Conservation (phyloP, 1,140 invertebrate genomes). For the Heliconius congener region DNA sequence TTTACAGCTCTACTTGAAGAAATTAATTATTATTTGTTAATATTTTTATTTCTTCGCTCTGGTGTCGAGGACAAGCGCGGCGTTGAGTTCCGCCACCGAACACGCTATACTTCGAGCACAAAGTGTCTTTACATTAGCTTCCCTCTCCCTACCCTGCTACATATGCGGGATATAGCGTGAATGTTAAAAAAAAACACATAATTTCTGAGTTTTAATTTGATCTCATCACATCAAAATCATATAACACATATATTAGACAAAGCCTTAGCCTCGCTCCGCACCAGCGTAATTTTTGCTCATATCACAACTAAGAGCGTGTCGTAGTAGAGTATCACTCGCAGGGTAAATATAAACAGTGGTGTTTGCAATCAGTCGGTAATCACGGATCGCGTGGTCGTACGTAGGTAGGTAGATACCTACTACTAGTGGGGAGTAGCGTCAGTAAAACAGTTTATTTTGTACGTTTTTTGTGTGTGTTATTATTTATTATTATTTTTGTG, state of each 20-base stretch:
- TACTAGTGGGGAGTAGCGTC: constrained; percentile 24
- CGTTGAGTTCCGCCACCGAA: no score
- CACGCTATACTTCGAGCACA: no score
- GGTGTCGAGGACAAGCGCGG: no score
- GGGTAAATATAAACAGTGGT: constrained; percentile 46
- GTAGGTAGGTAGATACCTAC: constrained; percentile 19
- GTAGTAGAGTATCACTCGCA: constrained; percentile 28
- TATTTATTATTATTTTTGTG: background rate
- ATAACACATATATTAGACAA: constrained; percentile 9
- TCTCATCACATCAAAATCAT: background rate
- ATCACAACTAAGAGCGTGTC: constrained; percentile 27
- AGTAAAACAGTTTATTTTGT: constrained; percentile 28
- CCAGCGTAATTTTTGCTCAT: constrained; percentile 21
- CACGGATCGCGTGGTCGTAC: constrained; percentile 46
- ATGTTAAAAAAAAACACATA: no score
- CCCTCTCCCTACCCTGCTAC: no score
- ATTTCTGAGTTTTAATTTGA: background rate
- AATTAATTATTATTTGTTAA: no score
- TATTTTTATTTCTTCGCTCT: no score
- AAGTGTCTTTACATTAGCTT: no score
- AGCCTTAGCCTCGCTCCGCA: background rate
- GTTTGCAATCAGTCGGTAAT: constrained; percentile 54
- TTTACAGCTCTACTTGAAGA: no score
- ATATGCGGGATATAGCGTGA: no score
- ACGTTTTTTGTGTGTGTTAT: background rate